Conservation (phyloP, 2,797 vertebrate species). For the Lagorchestes hirsutus region DNA sequence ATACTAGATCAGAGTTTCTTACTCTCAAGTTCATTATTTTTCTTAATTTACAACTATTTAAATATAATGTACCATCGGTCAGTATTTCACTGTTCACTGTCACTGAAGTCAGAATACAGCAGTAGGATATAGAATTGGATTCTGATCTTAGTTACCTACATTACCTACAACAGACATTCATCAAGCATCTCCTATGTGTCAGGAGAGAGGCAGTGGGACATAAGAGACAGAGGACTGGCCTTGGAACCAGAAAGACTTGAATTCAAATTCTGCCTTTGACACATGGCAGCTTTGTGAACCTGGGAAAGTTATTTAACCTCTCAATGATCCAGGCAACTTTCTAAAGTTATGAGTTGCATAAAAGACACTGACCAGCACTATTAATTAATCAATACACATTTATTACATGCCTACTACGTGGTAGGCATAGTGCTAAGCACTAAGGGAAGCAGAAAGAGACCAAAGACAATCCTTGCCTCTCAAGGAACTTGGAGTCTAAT, state of each 20-base stretch:
- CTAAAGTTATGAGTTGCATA: background rate
- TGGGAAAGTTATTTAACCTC: background rate
- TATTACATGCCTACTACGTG: background rate
- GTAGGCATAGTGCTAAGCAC: too few species aligned
- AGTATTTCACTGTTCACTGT: too few species aligned
- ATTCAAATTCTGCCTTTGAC: background rate
- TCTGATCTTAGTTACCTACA: too few species aligned
- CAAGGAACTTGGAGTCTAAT: background rate
- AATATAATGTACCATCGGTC: background rate
- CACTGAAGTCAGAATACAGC: too few species aligned
- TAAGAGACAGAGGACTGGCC: background rate
- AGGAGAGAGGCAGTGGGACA: too few species aligned
- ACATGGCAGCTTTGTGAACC: background rate
- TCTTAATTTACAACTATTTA: background rate
- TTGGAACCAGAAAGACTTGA: background rate
- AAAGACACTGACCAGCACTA: background rate
- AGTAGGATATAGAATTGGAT: too few species aligned
- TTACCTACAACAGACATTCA: background rate
- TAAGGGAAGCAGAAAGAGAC: background rate
- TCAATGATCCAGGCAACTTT: background rate
- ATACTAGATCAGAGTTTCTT: background rate
- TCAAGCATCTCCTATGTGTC: too few species aligned
- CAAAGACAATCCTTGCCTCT: background rate
- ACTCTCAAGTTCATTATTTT: background rate
- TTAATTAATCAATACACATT: background rate